Conservation (phyloP, 2,797 vertebrate species). For the Alosa sapidissima region DNA sequence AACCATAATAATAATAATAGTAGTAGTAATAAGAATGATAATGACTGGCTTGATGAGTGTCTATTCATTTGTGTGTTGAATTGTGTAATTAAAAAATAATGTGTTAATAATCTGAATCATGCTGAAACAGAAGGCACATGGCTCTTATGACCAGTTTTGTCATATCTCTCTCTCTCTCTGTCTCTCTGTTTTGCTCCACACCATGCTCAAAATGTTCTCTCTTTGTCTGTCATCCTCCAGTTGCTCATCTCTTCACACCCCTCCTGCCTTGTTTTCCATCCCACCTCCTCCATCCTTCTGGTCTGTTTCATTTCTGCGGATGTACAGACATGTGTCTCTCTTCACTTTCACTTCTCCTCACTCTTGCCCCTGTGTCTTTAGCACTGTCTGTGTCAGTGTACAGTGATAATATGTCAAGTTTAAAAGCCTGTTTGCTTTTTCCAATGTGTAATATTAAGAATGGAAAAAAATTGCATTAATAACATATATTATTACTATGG, state of each 20-base stretch:
- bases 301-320: constrained; percentile 50
- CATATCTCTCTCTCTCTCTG: constrained; percentile 49
- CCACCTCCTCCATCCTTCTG: neutral
- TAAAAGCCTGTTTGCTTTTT: constrained; percentile 78
- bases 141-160: constrained; percentile 65
- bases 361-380: constrained; percentile 72
- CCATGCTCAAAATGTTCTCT: constrained; percentile 49
- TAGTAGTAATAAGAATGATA: constrained; percentile 75
- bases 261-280: neutral
- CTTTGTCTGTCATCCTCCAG: constrained; percentile 27
- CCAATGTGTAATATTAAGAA: constrained; percentile 77
- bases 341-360: constrained; percentile 52
- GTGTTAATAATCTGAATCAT: constrained; percentile 73
- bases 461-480: constrained; percentile 77
- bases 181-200: constrained; percentile 53
- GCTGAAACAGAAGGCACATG: constrained; percentile 71
- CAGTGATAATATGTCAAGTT: constrained; percentile 80
- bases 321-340: constrained; percentile 38
- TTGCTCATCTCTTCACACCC: neutral
- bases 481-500: constrained; percentile 76
- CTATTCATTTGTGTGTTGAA: constrained; percentile 79
- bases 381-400: constrained; percentile 82
- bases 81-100: constrained; percentile 77
- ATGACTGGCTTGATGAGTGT: constrained; percentile 80
- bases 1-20: constrained; percentile 67